Conservation (phyloP, 2,888 invertebrate species). For the Trichogramma evanescens region DNA sequence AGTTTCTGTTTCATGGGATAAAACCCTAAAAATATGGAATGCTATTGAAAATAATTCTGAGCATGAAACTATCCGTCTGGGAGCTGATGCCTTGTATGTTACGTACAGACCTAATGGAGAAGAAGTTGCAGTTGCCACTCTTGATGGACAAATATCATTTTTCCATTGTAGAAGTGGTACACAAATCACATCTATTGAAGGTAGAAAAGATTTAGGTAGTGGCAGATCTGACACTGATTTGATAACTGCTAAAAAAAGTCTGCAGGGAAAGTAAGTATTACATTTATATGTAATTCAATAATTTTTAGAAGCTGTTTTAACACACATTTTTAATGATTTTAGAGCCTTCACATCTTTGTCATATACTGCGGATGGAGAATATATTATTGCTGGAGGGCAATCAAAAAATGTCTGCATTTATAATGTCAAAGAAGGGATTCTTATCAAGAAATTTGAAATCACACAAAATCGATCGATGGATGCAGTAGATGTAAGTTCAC, state of each 20-base stretch:
- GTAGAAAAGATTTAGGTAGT: slow-evolving; percentile 80
- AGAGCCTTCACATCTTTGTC: slow-evolving; percentile 87
- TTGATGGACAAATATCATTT: slow-evolving; percentile 78
- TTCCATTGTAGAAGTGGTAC: slow-evolving; percentile 66
- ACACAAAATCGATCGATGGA: slow-evolving; percentile 92
- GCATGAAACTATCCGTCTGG: slow-evolving; percentile 73
- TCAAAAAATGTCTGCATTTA: slow-evolving; percentile 94
- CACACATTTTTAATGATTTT: slow-evolving; percentile 32
- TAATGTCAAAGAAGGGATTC: slow-evolving; percentile 70
- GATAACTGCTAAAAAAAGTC: slow-evolving; percentile 76
- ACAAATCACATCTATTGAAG: slow-evolving; percentile 78
- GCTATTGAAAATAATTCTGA: slow-evolving; percentile 74
- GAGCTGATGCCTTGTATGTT: slow-evolving; percentile 76
- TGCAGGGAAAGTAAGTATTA: slow-evolving; percentile 71
- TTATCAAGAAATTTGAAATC: slow-evolving; percentile 87
- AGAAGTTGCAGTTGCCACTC: slow-evolving; percentile 85
- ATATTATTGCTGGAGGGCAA: slow-evolving; percentile 85
- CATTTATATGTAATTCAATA: neutral
- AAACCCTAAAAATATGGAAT: slow-evolving; percentile 86
- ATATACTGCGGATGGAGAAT: slow-evolving; percentile 90
- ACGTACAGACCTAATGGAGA: slow-evolving; percentile 84
- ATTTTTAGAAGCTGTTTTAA: neutral
- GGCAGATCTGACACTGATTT: slow-evolving; percentile 77
- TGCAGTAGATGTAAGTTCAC: slow-evolving; percentile 74
- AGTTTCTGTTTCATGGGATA: slow-evolving; percentile 92